Evolutionary conservation across 1,140 invertebrate genomes (phyloP).

Genomic region (Brachionus asplanchnoidis): DNA sequence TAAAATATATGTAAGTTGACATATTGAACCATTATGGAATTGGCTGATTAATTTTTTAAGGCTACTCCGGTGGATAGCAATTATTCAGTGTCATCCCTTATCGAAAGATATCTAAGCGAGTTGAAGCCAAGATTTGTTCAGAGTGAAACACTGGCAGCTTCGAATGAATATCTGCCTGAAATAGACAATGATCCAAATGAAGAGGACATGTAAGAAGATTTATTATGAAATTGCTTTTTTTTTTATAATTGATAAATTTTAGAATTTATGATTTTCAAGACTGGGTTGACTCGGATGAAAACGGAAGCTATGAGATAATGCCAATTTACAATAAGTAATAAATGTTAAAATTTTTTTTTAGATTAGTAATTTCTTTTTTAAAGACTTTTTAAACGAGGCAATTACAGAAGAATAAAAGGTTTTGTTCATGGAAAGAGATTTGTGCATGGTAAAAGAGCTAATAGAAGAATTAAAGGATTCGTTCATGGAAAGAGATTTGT

Average conservation of each 20-base stretch:
- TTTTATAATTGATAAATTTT: background rate
- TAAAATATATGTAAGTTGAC: background rate
- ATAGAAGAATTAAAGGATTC: conserved; percentile 25
- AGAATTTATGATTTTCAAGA: background rate
- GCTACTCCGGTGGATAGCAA: background rate
- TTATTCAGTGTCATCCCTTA: background rate
- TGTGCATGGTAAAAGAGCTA: conserved; percentile 31
- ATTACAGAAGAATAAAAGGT: background rate
- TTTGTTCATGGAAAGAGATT: conserved; percentile 41
- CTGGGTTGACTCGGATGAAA: background rate
- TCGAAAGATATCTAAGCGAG: background rate
- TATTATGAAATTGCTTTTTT: background rate
- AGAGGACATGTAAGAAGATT: background rate
- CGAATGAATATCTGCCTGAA: background rate
- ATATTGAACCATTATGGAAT: background rate
- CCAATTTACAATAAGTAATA: background rate
- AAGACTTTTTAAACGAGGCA: background rate
- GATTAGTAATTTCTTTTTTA: background rate
- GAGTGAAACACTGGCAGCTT: background rate
- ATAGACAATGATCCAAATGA: background rate
- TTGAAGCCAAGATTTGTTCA: background rate
- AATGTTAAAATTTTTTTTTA: background rate
- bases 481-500: conserved; percentile 41
- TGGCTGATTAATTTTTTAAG: background rate
- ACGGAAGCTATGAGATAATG: background rate